A percentile compares a stretch with the other conserved stretches of the same genome.
phyloP scores from a whole-genome alignment of 2,888 invertebrate species.

The Lacanobia oleracea region DNA sequence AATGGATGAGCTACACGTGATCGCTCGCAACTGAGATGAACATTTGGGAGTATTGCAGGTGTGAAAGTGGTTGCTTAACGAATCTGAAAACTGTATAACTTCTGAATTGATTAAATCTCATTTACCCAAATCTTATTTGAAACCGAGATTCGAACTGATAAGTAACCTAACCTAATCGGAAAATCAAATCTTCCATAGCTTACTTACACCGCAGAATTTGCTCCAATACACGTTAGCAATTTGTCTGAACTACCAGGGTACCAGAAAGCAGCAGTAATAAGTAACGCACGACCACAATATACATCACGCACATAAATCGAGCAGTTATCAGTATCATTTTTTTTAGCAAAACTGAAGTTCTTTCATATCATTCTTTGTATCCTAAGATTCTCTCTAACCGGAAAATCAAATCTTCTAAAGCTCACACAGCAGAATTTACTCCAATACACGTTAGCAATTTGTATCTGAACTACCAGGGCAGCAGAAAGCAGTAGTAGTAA shows the following conservation, averaged over 20 bases:
- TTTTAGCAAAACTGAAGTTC: too few species aligned
- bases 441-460: slow-evolving; percentile 41
- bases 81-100: background rate
- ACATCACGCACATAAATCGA: too few species aligned
- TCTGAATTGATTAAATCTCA: background rate
- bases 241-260: too few species aligned
- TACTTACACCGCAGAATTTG: too few species aligned
- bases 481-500: slow-evolving; percentile 40
- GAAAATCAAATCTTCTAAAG: slow-evolving; percentile 7
- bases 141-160: background rate
- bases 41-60: background rate
- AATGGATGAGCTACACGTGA: slow-evolving; percentile 39
- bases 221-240: too few species aligned
- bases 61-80: background rate
- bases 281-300: too few species aligned
- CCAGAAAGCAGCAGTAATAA: too few species aligned
- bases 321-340: too few species aligned
- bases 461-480: slow-evolving; percentile 36
- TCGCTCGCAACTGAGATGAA: slow-evolving; percentile 21
- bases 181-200: too few species aligned
- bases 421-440: slow-evolving; percentile 10
- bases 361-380: too few species aligned
- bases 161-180: too few species aligned
- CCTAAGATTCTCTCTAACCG: background rate
- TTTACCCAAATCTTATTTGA: too few species aligned